Percentiles rank a stretch among this genome's conserved stretches.
Conservation (phyloP, 2,888 invertebrate species). For the Tolmerus cingulatus region DNA sequence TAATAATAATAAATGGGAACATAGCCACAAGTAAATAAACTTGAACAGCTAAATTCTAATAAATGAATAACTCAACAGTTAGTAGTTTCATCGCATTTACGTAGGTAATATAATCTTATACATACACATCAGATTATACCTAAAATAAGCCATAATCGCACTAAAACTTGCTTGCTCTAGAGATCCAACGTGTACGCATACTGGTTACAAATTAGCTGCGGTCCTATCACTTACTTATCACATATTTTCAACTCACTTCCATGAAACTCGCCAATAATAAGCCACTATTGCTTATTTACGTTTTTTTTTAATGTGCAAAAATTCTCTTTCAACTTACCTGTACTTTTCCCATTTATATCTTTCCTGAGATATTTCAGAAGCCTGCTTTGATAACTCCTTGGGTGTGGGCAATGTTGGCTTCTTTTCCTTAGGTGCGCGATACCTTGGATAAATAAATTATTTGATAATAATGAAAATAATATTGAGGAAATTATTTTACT, state of each 20-base stretch:
- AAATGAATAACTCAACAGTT: too few species aligned
- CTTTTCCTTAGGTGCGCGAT: slow-evolving; percentile 16
- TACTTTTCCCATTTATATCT: slow-evolving; percentile 68
- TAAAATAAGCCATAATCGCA: too few species aligned
- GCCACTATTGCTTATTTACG: background rate
- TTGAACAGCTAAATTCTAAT: background rate
- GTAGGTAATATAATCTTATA: too few species aligned
- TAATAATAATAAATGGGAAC: too few species aligned
- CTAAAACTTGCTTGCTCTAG: too few species aligned
- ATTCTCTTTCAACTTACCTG: slow-evolving; percentile 52
- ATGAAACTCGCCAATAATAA: background rate
- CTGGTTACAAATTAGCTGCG: too few species aligned
- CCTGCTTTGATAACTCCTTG: slow-evolving; percentile 59
- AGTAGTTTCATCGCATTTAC: too few species aligned
- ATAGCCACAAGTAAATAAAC: too few species aligned
- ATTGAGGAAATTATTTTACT: slow-evolving; percentile 39
- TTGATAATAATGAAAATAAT: background rate
- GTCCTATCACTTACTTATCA: background rate
- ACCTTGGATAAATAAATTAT: background rate
- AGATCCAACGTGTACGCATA: too few species aligned
- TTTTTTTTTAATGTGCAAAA: background rate
- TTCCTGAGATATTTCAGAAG: slow-evolving; percentile 62
- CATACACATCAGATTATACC: too few species aligned
- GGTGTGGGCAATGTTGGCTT: slow-evolving; percentile 56
- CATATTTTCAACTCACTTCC: background rate